Evolutionary conservation across 1,140 invertebrate species (phyloP).

Genomic region (Brachionus manjavacas): DNA sequence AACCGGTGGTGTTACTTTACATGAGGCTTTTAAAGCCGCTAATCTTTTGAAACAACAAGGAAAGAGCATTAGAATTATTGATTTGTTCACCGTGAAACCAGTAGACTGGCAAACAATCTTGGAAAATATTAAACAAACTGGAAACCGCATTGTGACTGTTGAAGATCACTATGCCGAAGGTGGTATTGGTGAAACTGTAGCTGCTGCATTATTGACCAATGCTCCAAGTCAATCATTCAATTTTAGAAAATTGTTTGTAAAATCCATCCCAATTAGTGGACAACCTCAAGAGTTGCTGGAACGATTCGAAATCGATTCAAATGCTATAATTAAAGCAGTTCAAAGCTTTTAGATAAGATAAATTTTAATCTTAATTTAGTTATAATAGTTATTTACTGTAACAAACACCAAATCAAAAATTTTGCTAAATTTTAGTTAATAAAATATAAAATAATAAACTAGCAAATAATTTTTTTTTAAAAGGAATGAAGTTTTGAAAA

Average conservation of each 20-base stretch:
- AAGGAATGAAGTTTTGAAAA: too few relatives aligned
- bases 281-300: conserved; percentile 43
- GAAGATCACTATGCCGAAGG: conserved; percentile 94
- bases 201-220: conserved; percentile 65
- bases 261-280: conserved; percentile 43
- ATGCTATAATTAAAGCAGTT: conserved; percentile 8
- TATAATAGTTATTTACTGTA: not conserved
- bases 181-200: conserved; percentile 89
- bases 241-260: conserved; percentile 39
- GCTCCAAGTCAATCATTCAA: not conserved
- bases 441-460: too few relatives aligned
- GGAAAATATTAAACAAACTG: conserved; percentile 70
- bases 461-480: too few relatives aligned
- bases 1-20: conserved; percentile 84
- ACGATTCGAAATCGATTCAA: conserved; percentile 43
- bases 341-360: conserved; percentile 3
- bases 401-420: not conserved
- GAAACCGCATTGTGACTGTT: conserved; percentile 79
- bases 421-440: not conserved
- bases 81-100: conserved; percentile 93
- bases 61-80: conserved; percentile 73
- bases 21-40: conserved; percentile 81
- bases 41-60: conserved; percentile 65
- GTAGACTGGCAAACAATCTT: conserved; percentile 75
- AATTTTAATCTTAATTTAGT: not conserved